A percentile compares a stretch with the other conserved stretches of the same genome.
Conservation (phyloP, 2,113 vertebrate genomes). For the Ictalurus furcatus region DNA sequence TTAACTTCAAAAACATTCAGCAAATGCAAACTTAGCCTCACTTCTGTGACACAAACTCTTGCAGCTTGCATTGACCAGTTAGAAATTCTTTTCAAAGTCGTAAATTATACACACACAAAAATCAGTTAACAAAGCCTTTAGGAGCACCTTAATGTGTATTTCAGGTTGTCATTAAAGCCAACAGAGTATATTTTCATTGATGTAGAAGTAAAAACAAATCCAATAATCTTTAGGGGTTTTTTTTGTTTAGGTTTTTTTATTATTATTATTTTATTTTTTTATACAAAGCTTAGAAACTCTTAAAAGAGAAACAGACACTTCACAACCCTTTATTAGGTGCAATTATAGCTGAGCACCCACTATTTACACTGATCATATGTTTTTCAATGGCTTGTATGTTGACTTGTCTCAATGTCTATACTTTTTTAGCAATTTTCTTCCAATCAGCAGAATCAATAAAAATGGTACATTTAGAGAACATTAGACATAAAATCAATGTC, state of each 20-base stretch:
- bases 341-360: constrained; percentile 66
- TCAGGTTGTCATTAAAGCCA: neutral
- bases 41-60: neutral
- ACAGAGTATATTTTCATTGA: neutral
- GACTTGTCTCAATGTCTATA: constrained; percentile 61
- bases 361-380: constrained; percentile 69
- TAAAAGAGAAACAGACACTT: constrained; percentile 49
- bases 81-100: too few species aligned
- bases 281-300: neutral
- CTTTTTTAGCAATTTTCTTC: constrained; percentile 64
- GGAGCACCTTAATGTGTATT: neutral
- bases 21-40: neutral
- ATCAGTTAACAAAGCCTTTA: neutral
- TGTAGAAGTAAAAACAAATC: neutral
- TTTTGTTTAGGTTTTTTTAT: neutral
- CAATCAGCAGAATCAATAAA: constrained; percentile 68
- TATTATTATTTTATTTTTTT: neutral
- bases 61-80: neutral
- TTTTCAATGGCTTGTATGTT: constrained; percentile 64
- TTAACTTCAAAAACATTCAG: neutral
- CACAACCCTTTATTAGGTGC: constrained; percentile 65
- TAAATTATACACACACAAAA: neutral
- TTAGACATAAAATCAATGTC: constrained; percentile 66
- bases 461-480: constrained; percentile 47
- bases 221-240: neutral